A percentile compares a stretch with the other conserved stretches of the same genome.
Evolutionary conservation across 2,113 vertebrate genomes (phyloP).

Genomic region (Pantherophis guttatus): DNA sequence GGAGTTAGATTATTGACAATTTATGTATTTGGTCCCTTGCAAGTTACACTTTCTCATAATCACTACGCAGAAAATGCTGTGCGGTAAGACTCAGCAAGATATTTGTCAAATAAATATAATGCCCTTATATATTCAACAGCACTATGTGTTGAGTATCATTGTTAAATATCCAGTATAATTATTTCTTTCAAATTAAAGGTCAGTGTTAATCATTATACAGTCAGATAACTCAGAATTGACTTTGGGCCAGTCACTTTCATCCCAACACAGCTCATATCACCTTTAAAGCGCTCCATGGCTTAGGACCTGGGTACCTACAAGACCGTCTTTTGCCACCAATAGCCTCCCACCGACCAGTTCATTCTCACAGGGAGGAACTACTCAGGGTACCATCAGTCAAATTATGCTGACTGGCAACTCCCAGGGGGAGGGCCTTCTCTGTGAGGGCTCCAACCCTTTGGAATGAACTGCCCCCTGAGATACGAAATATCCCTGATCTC

Average conservation of each 20-base stretch:
- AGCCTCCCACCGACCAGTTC: too few relatives aligned
- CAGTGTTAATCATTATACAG: not conserved
- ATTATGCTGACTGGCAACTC: too few relatives aligned
- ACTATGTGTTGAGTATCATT: not conserved
- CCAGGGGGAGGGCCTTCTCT: too few relatives aligned
- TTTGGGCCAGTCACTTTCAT: not conserved
- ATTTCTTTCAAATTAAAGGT: not conserved
- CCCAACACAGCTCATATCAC: not conserved
- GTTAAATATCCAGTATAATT: not conserved
- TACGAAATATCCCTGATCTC: too few relatives aligned
- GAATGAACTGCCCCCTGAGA: too few relatives aligned
- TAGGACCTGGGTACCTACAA: too few relatives aligned
- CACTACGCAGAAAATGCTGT: not conserved
- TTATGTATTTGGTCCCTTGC: not conserved
- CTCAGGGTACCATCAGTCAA: too few relatives aligned
- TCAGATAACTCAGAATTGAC: not conserved
- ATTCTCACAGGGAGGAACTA: too few relatives aligned
- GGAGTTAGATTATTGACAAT: not conserved
- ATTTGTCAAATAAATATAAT: not conserved
- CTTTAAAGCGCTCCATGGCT: too few relatives aligned
- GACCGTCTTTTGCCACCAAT: too few relatives aligned
- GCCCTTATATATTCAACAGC: not conserved
- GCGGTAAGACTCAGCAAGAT: not conserved
- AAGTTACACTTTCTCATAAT: not conserved
- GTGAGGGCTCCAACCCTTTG: too few relatives aligned